Percentiles rank a stretch among this genome's conserved stretches.
These are phyloP conservation scores for Schizaphis graminum DNA, from an alignment of 2,888 invertebrate species.

Conservation along the genomic window DNA sequence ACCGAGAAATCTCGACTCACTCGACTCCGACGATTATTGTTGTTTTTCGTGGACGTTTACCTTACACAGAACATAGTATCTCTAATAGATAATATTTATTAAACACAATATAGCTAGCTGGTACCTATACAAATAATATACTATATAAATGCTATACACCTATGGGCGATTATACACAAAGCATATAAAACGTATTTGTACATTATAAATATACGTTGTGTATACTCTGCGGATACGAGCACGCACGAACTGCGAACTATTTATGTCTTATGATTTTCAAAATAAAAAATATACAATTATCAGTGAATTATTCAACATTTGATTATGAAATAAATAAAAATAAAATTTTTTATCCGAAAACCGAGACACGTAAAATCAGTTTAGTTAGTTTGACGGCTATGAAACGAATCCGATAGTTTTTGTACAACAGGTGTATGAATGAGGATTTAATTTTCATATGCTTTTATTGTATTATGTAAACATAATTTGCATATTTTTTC, in stretches of 20 bases:
- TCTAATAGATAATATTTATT: constrained; percentile 5
- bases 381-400: not conserved
- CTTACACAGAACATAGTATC: not conserved
- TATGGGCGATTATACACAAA: not conserved
- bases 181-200: not conserved
- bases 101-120: not conserved
- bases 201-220: not conserved
- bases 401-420: not conserved
- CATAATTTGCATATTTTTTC: not conserved
- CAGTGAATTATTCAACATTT: not conserved
- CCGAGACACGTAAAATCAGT: not conserved
- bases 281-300: not conserved
- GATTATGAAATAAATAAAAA: not conserved
- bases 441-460: not conserved
- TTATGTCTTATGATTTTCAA: not conserved
- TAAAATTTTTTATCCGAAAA: not conserved
- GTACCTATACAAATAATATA: not conserved
- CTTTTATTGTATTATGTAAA: not conserved
- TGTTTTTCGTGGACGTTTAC: not conserved
- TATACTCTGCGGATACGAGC: not conserved
- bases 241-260: not conserved
- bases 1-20: not conserved
- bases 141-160: not conserved
- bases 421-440: not conserved
- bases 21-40: not conserved